Conservation (phyloP, 2,888 invertebrate species). For the Galeopsomyia nigrocyanea region DNA sequence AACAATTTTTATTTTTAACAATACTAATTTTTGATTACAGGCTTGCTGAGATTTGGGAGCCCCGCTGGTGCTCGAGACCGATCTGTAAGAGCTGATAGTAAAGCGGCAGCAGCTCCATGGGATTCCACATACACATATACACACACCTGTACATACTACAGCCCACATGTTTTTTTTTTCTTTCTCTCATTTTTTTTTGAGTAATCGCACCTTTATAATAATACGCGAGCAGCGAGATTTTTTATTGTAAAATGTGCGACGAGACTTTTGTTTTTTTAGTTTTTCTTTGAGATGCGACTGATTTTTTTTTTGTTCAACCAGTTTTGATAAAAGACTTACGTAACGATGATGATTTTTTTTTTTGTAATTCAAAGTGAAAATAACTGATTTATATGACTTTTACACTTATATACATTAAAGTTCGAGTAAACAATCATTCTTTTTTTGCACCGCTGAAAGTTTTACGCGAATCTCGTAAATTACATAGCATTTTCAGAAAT, state of each 20-base stretch:
- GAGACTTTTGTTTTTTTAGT: background rate
- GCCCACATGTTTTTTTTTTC: too few species aligned
- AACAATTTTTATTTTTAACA: background rate
- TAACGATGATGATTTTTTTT: background rate
- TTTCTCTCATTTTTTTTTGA: too few species aligned
- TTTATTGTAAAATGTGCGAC: too few species aligned
- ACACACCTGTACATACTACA: conserved; percentile 14
- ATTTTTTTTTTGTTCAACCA: background rate
- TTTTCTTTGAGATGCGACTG: background rate
- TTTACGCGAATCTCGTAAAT: too few species aligned
- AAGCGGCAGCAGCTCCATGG: conserved; percentile 3
- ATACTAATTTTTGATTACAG: conserved; percentile 50
- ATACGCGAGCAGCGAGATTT: too few species aligned
- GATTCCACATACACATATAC: conserved; percentile 1
- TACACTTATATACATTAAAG: too few species aligned
- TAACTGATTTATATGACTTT: background rate
- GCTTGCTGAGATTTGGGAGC: conserved; percentile 60
- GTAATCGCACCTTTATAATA: too few species aligned
- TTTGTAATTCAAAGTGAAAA: conserved; percentile 4
- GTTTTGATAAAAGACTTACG: conserved; percentile 10
- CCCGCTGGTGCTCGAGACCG: conserved; percentile 58
- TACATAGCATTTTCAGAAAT: too few species aligned
- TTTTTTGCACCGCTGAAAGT: too few species aligned
- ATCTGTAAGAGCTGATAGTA: conserved; percentile 51
- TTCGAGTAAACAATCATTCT: too few species aligned